These are phyloP conservation scores for Corydoras sp. DNA, from an alignment of 2,113 vertebrate species.

Conservation along the genomic window DNA sequence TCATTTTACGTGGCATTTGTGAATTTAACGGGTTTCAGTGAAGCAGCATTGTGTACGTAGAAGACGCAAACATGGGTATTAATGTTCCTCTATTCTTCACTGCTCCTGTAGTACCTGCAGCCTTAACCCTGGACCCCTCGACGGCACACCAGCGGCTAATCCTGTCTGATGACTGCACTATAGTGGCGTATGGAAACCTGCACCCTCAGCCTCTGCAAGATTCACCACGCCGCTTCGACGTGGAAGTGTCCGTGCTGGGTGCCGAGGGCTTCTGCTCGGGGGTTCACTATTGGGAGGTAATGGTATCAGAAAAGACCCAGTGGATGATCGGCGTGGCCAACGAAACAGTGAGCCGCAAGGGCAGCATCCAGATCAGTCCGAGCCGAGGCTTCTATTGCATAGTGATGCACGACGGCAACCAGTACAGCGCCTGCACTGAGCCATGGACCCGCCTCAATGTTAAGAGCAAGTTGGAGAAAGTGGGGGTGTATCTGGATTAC, in stretches of 20 bases:
- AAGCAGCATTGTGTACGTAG: not conserved
- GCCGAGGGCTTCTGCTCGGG: constrained; percentile 78
- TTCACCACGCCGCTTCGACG: constrained; percentile 90
- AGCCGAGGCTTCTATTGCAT: constrained; percentile 95
- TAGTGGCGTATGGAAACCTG: constrained; percentile 92
- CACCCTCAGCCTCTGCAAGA: constrained; percentile 95
- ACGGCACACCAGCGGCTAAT: constrained; percentile 96
- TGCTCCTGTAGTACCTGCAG: constrained; percentile 75
- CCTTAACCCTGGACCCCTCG: constrained; percentile 85
- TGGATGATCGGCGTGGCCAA: constrained; percentile 97
- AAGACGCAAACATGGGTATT: not conserved
- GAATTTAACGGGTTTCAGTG: not conserved
- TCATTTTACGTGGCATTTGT: no score
- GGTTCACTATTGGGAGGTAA: constrained; percentile 97
- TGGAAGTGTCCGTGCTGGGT: constrained; percentile 94
- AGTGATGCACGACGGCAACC: constrained; percentile 97
- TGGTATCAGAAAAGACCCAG: constrained; percentile 96
- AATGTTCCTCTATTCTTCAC: not conserved
- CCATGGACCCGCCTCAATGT: constrained; percentile 97
- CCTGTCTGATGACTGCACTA: constrained; percentile 95
- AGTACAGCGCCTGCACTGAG: constrained; percentile 97
- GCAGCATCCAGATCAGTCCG: constrained; percentile 96
- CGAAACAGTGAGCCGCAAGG: constrained; percentile 87
- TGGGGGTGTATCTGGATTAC: constrained; percentile 95
- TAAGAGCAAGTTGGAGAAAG: constrained; percentile 92